Percentiles rank a stretch among this genome's conserved stretches.
Evolutionary conservation across 2,797 vertebrate genomes (phyloP).

Genomic region (Iguana delicatissima): DNA sequence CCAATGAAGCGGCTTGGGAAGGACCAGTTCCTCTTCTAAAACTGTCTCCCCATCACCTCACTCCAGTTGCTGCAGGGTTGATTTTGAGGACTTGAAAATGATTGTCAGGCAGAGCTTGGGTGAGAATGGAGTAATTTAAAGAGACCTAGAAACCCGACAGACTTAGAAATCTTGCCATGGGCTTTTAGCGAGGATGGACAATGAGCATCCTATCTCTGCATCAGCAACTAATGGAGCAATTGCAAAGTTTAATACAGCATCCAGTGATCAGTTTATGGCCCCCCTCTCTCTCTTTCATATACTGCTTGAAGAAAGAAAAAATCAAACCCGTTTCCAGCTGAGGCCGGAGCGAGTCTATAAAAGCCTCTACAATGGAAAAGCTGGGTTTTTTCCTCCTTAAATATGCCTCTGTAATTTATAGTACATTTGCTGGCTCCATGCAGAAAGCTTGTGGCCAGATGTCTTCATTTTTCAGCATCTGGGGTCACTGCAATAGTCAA

Average conservation of each 20-base stretch:
- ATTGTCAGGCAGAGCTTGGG: too few relatives aligned
- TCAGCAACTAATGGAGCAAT: background rate
- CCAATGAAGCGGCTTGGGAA: too few relatives aligned
- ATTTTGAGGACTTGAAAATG: background rate
- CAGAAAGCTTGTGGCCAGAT: background rate
- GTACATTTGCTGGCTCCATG: background rate
- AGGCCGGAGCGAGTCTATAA: background rate
- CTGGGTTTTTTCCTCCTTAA: background rate
- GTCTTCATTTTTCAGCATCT: slow-evolving; percentile 11
- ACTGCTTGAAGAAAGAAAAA: background rate
- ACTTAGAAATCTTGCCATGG: too few relatives aligned
- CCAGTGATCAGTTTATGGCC: background rate
- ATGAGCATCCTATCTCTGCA: background rate
- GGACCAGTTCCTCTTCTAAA: too few relatives aligned
- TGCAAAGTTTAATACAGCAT: background rate
- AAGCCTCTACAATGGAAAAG: slow-evolving; percentile 1
- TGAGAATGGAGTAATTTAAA: too few relatives aligned
- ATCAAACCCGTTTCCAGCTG: background rate
- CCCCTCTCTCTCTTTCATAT: background rate
- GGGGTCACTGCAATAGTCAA: background rate
- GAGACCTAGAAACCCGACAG: too few relatives aligned
- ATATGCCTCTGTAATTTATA: slow-evolving; percentile 6
- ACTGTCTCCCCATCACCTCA: too few relatives aligned
- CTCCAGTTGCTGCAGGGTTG: background rate
- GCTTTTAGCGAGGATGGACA: too few relatives aligned